phyloP scores from a whole-genome alignment of 2,888 invertebrate species.

The Mimumesa dahlbomi region DNA sequence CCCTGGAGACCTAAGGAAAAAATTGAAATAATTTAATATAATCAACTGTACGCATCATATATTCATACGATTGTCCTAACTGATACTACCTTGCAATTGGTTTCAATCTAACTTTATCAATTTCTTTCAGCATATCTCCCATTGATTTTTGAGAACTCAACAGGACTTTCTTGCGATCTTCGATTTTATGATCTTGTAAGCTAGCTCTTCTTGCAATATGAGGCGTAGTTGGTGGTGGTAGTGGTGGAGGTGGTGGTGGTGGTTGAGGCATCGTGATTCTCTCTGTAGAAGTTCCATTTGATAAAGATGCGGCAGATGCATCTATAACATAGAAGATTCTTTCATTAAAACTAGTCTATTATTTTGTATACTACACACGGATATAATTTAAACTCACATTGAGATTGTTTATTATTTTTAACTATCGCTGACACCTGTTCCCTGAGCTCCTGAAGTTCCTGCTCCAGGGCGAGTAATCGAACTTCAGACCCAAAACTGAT shows the following conservation, averaged over 20 bases:
- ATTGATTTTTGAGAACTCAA: slow-evolving; percentile 73
- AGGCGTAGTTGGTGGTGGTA: slow-evolving; percentile 75
- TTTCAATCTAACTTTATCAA: slow-evolving; percentile 74
- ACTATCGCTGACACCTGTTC: slow-evolving; percentile 78
- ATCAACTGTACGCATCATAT: neutral
- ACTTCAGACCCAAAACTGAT: slow-evolving; percentile 79
- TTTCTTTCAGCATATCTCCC: slow-evolving; percentile 76
- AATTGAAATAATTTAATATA: neutral
- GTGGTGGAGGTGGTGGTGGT: slow-evolving; percentile 73
- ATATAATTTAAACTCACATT: slow-evolving; percentile 65
- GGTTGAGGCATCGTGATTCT: slow-evolving; percentile 51
- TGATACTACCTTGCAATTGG: slow-evolving; percentile 72
- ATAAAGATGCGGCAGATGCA: slow-evolving; percentile 63
- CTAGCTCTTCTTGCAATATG: slow-evolving; percentile 78
- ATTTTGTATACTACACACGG: neutral
- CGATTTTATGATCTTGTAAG: slow-evolving; percentile 76
- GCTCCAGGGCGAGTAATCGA: slow-evolving; percentile 77
- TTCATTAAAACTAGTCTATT: neutral
- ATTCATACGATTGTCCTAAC: neutral
- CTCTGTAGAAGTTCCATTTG: slow-evolving; percentile 58
- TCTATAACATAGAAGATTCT: slow-evolving; percentile 47
- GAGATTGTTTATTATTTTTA: slow-evolving; percentile 70
- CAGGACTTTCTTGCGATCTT: slow-evolving; percentile 70
- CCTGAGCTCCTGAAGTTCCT: slow-evolving; percentile 77
- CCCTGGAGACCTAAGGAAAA: slow-evolving; percentile 72